These are phyloP conservation scores for Conus ventricosus DNA, from an alignment of 1,140 invertebrate genomes.

Conservation along the genomic window DNA sequence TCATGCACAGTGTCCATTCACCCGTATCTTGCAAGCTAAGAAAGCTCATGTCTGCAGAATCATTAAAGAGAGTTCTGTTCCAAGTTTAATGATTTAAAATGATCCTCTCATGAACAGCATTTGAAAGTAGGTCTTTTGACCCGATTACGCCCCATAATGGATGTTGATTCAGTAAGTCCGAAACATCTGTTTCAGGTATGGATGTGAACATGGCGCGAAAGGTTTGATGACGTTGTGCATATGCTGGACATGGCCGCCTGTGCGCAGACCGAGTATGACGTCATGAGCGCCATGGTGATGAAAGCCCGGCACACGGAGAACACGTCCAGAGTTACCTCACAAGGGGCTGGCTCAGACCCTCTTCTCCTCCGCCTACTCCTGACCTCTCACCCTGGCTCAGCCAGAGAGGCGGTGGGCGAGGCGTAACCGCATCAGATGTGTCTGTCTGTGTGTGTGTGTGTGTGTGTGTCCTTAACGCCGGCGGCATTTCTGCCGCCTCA, in stretches of 20 bases:
- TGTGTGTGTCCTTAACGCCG: not conserved
- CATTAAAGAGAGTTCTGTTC: no score
- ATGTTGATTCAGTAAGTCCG: no score
- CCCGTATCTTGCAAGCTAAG: no score
- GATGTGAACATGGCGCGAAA: conserved; percentile 65
- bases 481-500: not conserved
- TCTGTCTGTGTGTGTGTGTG: not conserved
- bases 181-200: conserved; percentile 52
- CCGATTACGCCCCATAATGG: no score
- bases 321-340: conserved; percentile 16
- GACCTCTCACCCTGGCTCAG: not conserved
- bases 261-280: conserved; percentile 62
- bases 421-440: no score
- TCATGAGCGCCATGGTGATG: conserved; percentile 58
- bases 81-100: no score
- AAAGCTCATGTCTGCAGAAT: no score
- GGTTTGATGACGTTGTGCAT: conserved; percentile 56
- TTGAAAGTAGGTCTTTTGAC: no score
- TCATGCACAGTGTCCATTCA: no score
- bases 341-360: not conserved
- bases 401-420: not conserved
- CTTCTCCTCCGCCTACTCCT: conserved; percentile 17
- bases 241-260: conserved; percentile 62
- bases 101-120: no score
- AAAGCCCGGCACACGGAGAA: conserved; percentile 58